Evolutionary conservation across 2,113 vertebrate genomes (phyloP).

Genomic region (Oenanthe oenanthe): DNA sequence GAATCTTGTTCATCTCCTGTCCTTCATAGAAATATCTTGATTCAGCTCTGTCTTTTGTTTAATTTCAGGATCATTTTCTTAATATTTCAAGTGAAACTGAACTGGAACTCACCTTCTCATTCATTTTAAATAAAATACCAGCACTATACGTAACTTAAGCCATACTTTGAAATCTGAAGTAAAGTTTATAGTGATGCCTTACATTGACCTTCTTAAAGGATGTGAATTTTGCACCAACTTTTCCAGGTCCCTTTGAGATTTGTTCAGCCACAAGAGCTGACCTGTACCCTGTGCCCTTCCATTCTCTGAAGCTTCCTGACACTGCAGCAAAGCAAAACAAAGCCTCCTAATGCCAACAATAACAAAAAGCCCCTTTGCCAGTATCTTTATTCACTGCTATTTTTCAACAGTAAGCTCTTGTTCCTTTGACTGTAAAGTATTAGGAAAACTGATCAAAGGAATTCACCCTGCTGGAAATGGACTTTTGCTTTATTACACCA

Average conservation of each 20-base stretch:
- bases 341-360: not conserved
- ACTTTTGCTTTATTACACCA: conserved; percentile 22
- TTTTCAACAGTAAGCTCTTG: conserved; percentile 19
- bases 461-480: not conserved
- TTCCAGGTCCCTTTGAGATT: not conserved
- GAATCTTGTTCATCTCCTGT: not conserved
- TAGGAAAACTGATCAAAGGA: not conserved
- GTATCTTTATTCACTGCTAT: not conserved
- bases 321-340: not conserved
- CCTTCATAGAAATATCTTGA: not conserved
- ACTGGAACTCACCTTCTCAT: not conserved
- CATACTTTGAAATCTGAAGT: not conserved
- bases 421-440: conserved; percentile 11
- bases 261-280: not conserved
- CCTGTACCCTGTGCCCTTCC: not conserved
- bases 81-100: not conserved
- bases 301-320: not conserved
- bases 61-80: not conserved
- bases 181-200: not conserved
- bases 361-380: not conserved
- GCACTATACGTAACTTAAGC: not conserved
- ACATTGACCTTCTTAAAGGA: rapidly evolving
- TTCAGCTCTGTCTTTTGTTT: not conserved
- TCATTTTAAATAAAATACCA: not conserved
- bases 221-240: not conserved